A percentile compares a stretch with the other conserved stretches of the same genome.
Conservation (phyloP, 2,797 vertebrate genomes). For the Leptatherina wallacei region DNA sequence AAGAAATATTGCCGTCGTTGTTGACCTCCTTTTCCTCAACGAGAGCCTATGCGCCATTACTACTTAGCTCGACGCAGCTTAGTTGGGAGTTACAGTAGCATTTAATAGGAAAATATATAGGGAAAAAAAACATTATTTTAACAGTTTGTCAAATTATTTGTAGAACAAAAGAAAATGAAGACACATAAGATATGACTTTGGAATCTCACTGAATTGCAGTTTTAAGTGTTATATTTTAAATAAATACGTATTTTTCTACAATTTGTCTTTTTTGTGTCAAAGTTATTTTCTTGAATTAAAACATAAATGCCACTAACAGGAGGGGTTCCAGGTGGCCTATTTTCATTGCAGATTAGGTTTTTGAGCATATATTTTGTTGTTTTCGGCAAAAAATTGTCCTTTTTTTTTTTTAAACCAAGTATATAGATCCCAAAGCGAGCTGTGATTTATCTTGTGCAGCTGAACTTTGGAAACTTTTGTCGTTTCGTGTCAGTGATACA, state of each 20-base stretch:
- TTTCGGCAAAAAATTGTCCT: constrained; percentile 6
- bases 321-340: neutral
- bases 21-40: constrained; percentile 89
- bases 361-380: neutral
- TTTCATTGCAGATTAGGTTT: constrained; percentile 36
- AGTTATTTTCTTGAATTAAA: constrained; percentile 48
- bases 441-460: constrained; percentile 12
- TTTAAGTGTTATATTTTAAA: constrained; percentile 58
- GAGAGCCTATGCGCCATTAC: constrained; percentile 87
- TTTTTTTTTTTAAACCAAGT: neutral
- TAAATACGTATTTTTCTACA: constrained; percentile 57
- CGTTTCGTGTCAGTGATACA: neutral
- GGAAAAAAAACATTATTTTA: constrained; percentile 27
- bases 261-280: constrained; percentile 59
- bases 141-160: constrained; percentile 3
- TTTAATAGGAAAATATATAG: constrained; percentile 44
- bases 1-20: constrained; percentile 90
- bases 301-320: constrained; percentile 11
- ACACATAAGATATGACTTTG: neutral
- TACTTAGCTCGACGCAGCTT: constrained; percentile 69
- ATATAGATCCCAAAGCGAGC: constrained; percentile 1
- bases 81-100: constrained; percentile 59
- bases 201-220: neutral
- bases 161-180: neutral
- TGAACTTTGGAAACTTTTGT: constrained; percentile 51